A percentile compares a stretch with the other conserved stretches of the same genome.
These are phyloP conservation scores for Yponomeuta cagnagella DNA, from an alignment of 2,888 invertebrate genomes.

Conservation along the genomic window DNA sequence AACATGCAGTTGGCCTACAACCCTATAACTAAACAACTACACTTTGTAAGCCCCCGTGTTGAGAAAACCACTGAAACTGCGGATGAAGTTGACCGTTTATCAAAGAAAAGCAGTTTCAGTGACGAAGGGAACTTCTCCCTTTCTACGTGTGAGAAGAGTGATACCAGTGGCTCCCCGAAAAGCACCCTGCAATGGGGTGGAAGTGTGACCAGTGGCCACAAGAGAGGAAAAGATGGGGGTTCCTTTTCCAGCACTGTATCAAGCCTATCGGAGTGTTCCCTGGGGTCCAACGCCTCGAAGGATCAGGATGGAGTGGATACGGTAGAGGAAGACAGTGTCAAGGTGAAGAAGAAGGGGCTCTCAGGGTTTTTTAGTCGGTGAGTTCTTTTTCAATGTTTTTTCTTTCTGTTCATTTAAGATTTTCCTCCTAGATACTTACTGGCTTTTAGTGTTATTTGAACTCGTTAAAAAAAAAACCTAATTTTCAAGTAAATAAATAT, in stretches of 20 bases:
- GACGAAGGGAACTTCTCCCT: slow-evolving; percentile 70
- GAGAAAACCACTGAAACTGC: slow-evolving; percentile 28
- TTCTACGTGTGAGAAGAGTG: slow-evolving; percentile 70
- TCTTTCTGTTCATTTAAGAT: slow-evolving; percentile 9
- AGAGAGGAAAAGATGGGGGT: slow-evolving; percentile 75
- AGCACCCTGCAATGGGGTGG: slow-evolving; percentile 69
- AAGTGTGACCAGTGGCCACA: slow-evolving; percentile 61
- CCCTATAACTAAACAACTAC: slow-evolving; percentile 83
- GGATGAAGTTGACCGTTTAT: slow-evolving; percentile 62
- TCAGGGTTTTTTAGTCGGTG: slow-evolving; percentile 80
- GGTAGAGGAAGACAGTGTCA: slow-evolving; percentile 50
- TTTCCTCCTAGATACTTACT: background rate
- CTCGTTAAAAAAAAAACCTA: no score
- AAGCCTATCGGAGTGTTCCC: slow-evolving; percentile 81
- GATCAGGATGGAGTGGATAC: slow-evolving; percentile 60
- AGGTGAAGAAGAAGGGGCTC: slow-evolving; percentile 76
- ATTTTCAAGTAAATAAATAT: no score
- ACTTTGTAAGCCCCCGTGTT: slow-evolving; percentile 68
- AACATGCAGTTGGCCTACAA: slow-evolving; percentile 85
- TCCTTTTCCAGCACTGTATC: slow-evolving; percentile 82
- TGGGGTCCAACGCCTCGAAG: slow-evolving; percentile 75
- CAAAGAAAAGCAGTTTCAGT: slow-evolving; percentile 71
- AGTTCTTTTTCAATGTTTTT: slow-evolving; percentile 25
- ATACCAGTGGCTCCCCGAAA: slow-evolving; percentile 69
- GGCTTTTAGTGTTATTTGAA: no score